Evolutionary conservation across 2,888 invertebrate genomes (phyloP), one percentile per base, ranked within the genome.

Genomic region (Pristionchus mayeri): DNA sequence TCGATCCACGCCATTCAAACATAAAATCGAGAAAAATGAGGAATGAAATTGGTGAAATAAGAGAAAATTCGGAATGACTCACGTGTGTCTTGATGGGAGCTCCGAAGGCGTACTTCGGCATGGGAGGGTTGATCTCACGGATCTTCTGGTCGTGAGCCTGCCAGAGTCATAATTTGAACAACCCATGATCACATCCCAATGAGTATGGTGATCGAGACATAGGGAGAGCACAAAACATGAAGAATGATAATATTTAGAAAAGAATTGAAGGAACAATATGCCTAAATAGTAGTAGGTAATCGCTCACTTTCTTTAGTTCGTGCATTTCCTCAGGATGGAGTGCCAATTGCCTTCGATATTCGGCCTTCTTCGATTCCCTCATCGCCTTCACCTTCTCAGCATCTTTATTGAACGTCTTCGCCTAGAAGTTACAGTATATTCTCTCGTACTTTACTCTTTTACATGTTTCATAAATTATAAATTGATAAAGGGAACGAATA

Each of bases 301-400:
- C n/a, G n/a, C 71, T 24, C 44, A 71, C 71, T 24, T n/a, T 71
- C 44, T 71, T 71, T 24, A 71, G 24, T 44, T 71, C 71, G 24
- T n/a, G 21, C 76, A 78, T 78, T n/a, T n/a, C 50, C 27, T 30
- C 16, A 18, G 76, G 76, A 11, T 78, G 37, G 18, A 7, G 6
- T 6, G 50, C 27, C 21, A 78, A n/a, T 1, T 24, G 27, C 16
- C 27, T 24, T 7, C 76, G 48, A n/a, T 78, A 78, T 18, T 27
- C n/a, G 6, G 27, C 30, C 27, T 78, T 78, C 9, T 50, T 78
- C 27, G n/a, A 18, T 0, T 71, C 24, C 3, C 71, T 21, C 1
- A 71, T 24, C 7, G 21, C 18, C 44, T 37, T 44, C n/a, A 71
- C n/a, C 44, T 71, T 71, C 44, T 40, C 71, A 3, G 37, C n/a